Base-by-base conservation (phyloP, 2,797 vertebrate species). In the Paratrypauchen microcephalus region DNA sequence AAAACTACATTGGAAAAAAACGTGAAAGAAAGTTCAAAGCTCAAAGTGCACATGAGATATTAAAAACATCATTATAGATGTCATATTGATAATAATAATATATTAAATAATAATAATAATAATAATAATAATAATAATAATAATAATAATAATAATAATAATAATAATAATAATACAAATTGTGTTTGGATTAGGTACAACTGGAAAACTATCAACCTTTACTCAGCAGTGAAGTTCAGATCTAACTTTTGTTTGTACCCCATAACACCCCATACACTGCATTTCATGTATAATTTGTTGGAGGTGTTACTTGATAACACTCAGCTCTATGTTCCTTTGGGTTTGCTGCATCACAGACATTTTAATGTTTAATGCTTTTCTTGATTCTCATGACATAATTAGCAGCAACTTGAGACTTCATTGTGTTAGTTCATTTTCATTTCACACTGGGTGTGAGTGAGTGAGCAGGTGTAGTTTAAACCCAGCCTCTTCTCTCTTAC, bases 331-430 rank as follows among this genome's bases (percentile, higher is more conserved):
- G 13, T 28, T 19, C 16, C 48, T 58, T 16, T 41, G 39, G 12
- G 39, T 11, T 11, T 45, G 12, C 41, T 45, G 41, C 13, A 15
- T 45, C 41, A 45, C 4, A 16, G 39, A 0, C 15, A 6, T 18
- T 28, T 58, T 16, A 18, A 6, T 30, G 28, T 58, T 26, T 18
- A 50, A 50, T 45, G 41, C 16, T 45, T 13, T 13, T 45, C 50
- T 55, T 55, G 21, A 55, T 23, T 60, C 30, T 60, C 19, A 24
- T 62, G 36, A 21, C 60, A 62, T 36, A 23, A 62, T 62, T 23
- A 3, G 32, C n/a, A 11, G n/a, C 8, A 60, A 9, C 18, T 32
- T 60, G 15, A 60, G 28, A n/a, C 30, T 11, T 32, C 1, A 11
- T 11, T 30, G 16, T 59, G 57, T 19, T 21, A 9, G 19, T 52